phyloP scores from a whole-genome alignment of 2,113 vertebrate genomes.

The Pelmatolapia mariae region DNA sequence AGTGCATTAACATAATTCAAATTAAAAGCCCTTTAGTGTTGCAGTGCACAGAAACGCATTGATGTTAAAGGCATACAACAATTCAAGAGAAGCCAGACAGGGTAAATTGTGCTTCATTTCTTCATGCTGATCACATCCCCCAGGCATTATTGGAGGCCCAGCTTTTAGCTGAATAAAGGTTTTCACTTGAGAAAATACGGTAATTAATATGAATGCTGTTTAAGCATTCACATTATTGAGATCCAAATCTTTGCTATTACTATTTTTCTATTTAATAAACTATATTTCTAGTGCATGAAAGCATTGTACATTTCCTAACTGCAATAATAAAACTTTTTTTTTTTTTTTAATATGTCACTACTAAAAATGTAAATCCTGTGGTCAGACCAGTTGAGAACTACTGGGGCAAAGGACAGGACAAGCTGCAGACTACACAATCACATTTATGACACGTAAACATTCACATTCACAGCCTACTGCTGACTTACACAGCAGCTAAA shows the following conservation, averaged over 20 bases:
- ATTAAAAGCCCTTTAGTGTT: not conserved
- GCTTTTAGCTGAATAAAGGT: not conserved
- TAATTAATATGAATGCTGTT: not conserved
- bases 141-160: accelerated
- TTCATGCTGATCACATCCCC: accelerated
- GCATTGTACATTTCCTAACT: not conserved
- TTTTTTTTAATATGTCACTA: not conserved
- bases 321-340: not conserved
- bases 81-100: not conserved
- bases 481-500: not conserved
- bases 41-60: not conserved
- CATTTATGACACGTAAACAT: slow-evolving; percentile 30
- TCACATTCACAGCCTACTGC: slow-evolving; percentile 10
- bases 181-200: not conserved
- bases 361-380: not conserved
- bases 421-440: slow-evolving; percentile 44
- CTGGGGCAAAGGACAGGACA: not conserved
- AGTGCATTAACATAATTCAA: not conserved
- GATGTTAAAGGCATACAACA: not conserved
- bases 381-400: slow-evolving; percentile 48
- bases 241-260: not conserved
- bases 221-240: not conserved
- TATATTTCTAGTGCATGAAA: not conserved
- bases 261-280: not conserved
- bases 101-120: not conserved